Evolutionary conservation across 2,113 vertebrate species (phyloP), one percentile per base, ranked within the genome.

Genomic region (Actenoides lindsayi): DNA sequence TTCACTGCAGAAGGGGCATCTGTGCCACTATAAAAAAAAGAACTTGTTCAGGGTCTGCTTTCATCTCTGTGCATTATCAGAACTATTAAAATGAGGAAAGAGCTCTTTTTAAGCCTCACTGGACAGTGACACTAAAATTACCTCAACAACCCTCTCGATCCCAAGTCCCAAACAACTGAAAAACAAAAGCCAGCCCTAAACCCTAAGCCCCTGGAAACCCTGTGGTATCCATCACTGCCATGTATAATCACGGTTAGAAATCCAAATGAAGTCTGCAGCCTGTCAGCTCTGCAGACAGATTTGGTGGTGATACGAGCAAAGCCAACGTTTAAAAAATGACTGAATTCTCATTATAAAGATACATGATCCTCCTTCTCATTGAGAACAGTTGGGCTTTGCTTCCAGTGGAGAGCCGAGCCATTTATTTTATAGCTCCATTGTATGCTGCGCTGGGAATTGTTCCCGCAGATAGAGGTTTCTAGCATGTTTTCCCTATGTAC

Each of bases 271-370:
- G 92, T 60, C 94, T 96, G 91, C 57, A 87, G 69, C 75, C 89
- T 94, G 95, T 93, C 93, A 86, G 65, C 44, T 62, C 50, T 11
- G 46, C 71, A 95, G 81, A 95, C 79, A 59, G 84, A 92, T 94
- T 96, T 96, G 92, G 79, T 94, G 80, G 94, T 95, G 94, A 96
- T 94, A 94, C 7, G 84, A 97, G 92, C 79, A 95, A 94, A 95
- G 87, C 92, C 87, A 84, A 95, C 93, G 64, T 97, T 97, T 41
- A 13, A 89, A 96, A 95, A 96, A 97, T 90, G 95, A 94, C 93
- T 92, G 81, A 96, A 93, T 97, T 94, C 96, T 98, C 84, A 82
- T 98, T 97, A 97, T 90, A 93, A 97, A 97, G 98, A 98, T 91
- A 97, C 91, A 96, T 73, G 96, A 98, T 97, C 96, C 95, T 97